A percentile compares a stretch with the other conserved stretches of the same genome.
Evolutionary conservation across 2,888 invertebrate species (phyloP).

Genomic region (Phaedon cochleariae): DNA sequence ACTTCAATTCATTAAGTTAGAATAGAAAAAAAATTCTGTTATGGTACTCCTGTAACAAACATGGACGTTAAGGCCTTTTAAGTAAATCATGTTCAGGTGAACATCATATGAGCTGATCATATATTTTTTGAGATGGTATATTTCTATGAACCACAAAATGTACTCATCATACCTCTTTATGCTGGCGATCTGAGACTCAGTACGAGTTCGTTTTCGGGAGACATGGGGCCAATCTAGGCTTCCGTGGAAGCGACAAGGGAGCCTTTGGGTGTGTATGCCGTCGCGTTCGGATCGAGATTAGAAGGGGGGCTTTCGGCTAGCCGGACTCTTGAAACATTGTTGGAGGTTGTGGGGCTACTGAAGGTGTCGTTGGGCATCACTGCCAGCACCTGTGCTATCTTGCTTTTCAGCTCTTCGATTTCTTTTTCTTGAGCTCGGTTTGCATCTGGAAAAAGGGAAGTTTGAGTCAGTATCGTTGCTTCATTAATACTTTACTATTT

Average conservation of each 20-base stretch:
- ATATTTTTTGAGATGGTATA: too few relatives aligned
- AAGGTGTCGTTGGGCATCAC: constrained; percentile 84
- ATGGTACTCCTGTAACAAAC: too few relatives aligned
- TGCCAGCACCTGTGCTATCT: constrained; percentile 92
- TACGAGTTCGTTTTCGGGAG: constrained; percentile 18
- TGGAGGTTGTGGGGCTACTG: constrained; percentile 58
- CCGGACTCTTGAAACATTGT: constrained; percentile 68
- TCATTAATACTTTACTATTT: too few relatives aligned
- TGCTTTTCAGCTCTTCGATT: constrained; percentile 87
- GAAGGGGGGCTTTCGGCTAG: constrained; percentile 62
- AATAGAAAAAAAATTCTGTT: too few relatives aligned
- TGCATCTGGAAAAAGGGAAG: constrained; percentile 71
- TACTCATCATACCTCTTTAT: neutral
- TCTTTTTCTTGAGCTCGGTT: constrained; percentile 89
- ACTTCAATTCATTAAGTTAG: too few relatives aligned
- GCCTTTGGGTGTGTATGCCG: constrained; percentile 87
- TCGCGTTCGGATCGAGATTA: constrained; percentile 87
- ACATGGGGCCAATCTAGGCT: constrained; percentile 57
- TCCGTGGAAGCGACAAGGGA: constrained; percentile 69
- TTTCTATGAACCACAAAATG: too few relatives aligned
- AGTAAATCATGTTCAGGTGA: too few relatives aligned
- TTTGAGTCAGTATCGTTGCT: too few relatives aligned
- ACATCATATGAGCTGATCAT: too few relatives aligned
- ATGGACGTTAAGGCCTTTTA: too few relatives aligned
- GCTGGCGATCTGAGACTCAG: constrained; percentile 24